Evolutionary conservation across 2,888 invertebrate genomes (phyloP), one percentile per base, ranked within the genome.

Genomic region (Athalia cordata): DNA sequence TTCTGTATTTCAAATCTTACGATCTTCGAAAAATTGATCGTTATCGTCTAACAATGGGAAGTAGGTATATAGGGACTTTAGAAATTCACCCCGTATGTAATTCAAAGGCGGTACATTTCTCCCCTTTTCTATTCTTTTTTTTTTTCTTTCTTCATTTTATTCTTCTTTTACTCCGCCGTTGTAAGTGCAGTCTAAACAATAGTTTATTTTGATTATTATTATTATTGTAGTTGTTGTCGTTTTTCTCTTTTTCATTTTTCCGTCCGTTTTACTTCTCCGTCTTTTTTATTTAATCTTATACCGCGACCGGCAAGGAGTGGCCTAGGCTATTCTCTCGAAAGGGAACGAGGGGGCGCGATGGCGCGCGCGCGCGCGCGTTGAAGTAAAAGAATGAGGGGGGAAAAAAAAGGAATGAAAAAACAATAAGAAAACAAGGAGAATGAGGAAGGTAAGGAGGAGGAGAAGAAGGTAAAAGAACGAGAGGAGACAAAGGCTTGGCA

Each of bases 111-210:
- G 72, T 72, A 72, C 57, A 29, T 29, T 29, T 29, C 29, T 29
- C 29, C 29, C 29, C 2, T 29, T 29, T 29, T 29, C 29, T 29
- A 29, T 29, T 29, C 2, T 29, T 2, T 29, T 29, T 29, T 29
- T 29, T 2, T 29, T 29, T 29, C 29, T 29, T 29, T 29, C 29
- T 29, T 29, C 29, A 2, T 29, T 29, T 29, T 2, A 29, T 29
- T 29, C 29, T 2, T 29, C 2, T 29, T 29, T 29, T 29, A 29
- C 59, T 47, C 15, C 45, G 72, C 11, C 43, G 68, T 80, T 82
- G 81, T 80, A 77, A 83, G 83, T 83, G 84, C 81, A 82, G 81
- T 81, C 81, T 82, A 84, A 86, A 86, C 86, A 86, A 86, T 86
- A 83, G 84, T 81, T 85, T 84, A 29, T 29, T 29, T 29, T 29